These are phyloP conservation scores for Chymomyza procnemis DNA, from an alignment of 2,888 invertebrate genomes.

Conservation along the genomic window DNA sequence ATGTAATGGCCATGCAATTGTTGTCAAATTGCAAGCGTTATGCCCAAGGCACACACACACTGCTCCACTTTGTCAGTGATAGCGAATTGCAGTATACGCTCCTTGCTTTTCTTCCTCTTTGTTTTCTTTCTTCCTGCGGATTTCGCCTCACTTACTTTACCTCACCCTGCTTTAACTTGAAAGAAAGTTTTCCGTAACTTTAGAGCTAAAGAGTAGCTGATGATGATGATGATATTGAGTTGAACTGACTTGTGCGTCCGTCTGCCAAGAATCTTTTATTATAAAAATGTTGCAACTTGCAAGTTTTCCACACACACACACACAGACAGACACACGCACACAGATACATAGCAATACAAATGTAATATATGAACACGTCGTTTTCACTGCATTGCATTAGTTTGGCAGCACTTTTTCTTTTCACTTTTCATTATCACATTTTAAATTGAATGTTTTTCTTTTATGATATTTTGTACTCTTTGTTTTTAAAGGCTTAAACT, in stretches of 20 bases:
- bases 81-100: conserved; percentile 10
- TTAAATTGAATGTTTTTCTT: background rate
- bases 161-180: background rate
- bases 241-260: background rate
- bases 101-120: background rate
- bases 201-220: background rate
- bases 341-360: background rate
- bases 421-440: conserved; percentile 8
- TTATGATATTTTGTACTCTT: background rate
- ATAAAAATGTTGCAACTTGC: background rate
- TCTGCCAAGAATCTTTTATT: background rate
- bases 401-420: conserved; percentile 3
- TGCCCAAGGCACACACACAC: conserved; percentile 12
- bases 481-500: background rate
- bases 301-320: conserved; percentile 1
- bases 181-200: conserved; percentile 12
- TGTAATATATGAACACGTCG: background rate
- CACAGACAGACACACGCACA: background rate
- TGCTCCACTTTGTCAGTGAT: conserved; percentile 34
- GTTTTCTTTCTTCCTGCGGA: no score
- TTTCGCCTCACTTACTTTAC: background rate
- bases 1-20: conserved; percentile 46
- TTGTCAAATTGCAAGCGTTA: conserved; percentile 29
- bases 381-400: background rate
- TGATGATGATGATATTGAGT: background rate